Evolutionary conservation across 2,888 invertebrate genomes (phyloP).

Genomic region (Digitonthophagus gazella): DNA sequence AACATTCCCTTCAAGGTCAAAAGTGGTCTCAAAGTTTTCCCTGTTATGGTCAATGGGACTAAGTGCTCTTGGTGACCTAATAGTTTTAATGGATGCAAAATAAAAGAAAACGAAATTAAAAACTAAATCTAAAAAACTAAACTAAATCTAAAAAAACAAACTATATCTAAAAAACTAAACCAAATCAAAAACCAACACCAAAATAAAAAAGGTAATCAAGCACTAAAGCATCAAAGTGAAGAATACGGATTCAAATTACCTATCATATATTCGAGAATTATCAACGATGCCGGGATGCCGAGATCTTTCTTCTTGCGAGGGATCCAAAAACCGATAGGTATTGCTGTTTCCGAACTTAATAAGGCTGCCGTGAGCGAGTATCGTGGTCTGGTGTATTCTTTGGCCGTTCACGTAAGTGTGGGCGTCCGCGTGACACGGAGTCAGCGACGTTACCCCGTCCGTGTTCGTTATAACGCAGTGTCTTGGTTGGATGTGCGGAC

Average conservation of each 20-base stretch:
- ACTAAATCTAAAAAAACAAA: constrained; percentile 26
- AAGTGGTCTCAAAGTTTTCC: constrained; percentile 80
- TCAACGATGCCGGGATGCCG: constrained; percentile 62
- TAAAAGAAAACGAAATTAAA: constrained; percentile 27
- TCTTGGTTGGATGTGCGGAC: constrained; percentile 88
- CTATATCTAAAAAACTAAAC: constrained; percentile 28
- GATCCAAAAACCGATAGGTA: constrained; percentile 82
- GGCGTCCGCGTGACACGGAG: constrained; percentile 90
- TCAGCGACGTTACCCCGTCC: constrained; percentile 88
- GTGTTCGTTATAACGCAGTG: constrained; percentile 93
- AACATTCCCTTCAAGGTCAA: constrained; percentile 88
- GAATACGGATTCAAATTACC: constrained; percentile 54
- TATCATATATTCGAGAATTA: constrained; percentile 60
- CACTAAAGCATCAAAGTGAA: constrained; percentile 8
- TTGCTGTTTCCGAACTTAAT: constrained; percentile 85
- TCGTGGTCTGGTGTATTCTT: constrained; percentile 87
- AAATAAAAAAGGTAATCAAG: constrained; percentile 3
- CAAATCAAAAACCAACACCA: constrained; percentile 29
- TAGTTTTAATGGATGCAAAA: constrained; percentile 33
- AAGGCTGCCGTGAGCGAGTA: constrained; percentile 81
- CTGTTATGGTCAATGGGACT: constrained; percentile 57
- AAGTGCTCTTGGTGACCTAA: constrained; percentile 49
- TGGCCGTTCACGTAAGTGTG: constrained; percentile 94
- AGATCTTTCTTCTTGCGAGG: constrained; percentile 75
- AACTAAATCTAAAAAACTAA: too few species aligned